These are phyloP conservation scores for Poeciliopsis infans DNA, from an alignment of 2,797 vertebrate species.

Conservation along the genomic window DNA sequence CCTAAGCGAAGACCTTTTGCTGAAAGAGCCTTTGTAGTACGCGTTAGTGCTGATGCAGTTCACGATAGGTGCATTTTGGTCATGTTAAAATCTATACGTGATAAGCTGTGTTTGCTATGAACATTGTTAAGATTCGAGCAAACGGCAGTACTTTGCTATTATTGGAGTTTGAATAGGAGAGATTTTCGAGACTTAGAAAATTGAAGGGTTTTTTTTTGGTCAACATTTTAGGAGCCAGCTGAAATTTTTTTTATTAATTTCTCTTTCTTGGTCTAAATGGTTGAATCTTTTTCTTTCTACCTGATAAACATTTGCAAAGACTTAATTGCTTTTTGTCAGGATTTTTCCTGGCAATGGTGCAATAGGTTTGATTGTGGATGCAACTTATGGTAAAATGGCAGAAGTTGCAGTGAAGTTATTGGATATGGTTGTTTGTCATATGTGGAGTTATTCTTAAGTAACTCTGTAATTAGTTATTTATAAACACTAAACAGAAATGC, in stretches of 20 bases:
- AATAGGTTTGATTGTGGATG: background rate
- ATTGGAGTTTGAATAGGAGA: conserved; percentile 22
- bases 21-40: conserved; percentile 29
- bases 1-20: conserved; percentile 14
- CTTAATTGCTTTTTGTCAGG: background rate
- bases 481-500: too few species aligned
- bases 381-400: background rate
- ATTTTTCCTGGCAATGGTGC: background rate
- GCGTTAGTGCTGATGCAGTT: conserved; percentile 36
- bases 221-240: background rate
- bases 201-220: background rate
- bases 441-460: background rate
- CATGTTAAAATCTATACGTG: conserved; percentile 42
- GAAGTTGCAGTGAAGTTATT: background rate
- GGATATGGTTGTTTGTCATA: background rate
- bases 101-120: conserved; percentile 44
- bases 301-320: background rate
- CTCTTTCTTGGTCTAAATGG: background rate
- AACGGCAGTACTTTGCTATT: conserved; percentile 40
- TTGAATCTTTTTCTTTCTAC: background rate
- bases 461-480: background rate
- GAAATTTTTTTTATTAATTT: background rate
- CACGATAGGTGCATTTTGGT: conserved; percentile 41
- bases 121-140: conserved; percentile 34
- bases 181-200: conserved; percentile 14